phyloP scores from a whole-genome alignment of 35 echinoderm and acorn worm genomes.

The Apostichopus parvimensis region DNA sequence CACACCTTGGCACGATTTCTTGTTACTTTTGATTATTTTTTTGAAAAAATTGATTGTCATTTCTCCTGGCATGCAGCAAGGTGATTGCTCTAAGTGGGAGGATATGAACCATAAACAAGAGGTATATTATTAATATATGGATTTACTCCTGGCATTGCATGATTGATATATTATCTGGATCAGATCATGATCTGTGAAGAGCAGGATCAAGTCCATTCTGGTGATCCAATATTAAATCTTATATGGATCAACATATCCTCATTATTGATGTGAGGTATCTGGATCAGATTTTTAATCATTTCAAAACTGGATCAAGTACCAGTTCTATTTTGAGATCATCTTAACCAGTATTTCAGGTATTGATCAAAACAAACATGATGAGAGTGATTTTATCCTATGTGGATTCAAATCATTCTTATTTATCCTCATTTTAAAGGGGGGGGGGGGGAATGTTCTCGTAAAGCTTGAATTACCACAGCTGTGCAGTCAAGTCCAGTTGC shows the following conservation, averaged over 20 bases:
- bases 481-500: no score
- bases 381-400: no score
- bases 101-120: slow-evolving; percentile 51
- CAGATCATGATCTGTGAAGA: neutral
- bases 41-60: slow-evolving; percentile 36
- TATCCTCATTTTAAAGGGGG: neutral
- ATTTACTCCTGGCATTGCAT: neutral
- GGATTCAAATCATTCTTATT: no score
- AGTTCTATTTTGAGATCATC: no score
- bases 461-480: neutral
- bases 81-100: slow-evolving; percentile 51
- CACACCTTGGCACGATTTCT: slow-evolving; percentile 37
- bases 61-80: slow-evolving; percentile 62
- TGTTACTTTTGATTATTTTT: slow-evolving; percentile 8
- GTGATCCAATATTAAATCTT: no score
- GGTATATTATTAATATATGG: slow-evolving; percentile 12
- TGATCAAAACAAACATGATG: no score
- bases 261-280: no score
- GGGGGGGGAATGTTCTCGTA: neutral
- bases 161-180: neutral
- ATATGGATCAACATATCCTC: no score
- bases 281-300: no score
- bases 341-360: no score
- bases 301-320: no score
- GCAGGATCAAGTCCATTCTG: no score